Percentiles rank a stretch among this genome's conserved stretches.
Conservation (phyloP, 2,888 invertebrate genomes). For the Nephrotoma guestfalica region DNA sequence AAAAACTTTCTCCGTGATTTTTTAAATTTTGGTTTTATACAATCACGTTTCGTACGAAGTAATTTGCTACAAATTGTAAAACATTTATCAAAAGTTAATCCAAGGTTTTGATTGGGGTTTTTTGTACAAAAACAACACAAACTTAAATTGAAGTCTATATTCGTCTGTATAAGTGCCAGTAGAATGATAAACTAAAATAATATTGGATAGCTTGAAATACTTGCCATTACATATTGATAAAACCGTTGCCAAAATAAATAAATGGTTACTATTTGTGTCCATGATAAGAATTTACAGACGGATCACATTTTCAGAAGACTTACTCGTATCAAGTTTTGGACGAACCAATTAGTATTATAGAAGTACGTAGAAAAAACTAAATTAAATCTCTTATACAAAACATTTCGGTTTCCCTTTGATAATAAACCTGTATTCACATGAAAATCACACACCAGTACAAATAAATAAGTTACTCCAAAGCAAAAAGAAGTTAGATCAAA, state of each 20-base stretch:
- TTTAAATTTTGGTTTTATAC: neutral
- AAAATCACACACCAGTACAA: neutral
- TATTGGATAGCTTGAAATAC: neutral
- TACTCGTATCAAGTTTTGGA: neutral
- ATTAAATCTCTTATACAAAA: neutral
- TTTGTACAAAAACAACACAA: neutral
- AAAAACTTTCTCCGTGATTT: neutral
- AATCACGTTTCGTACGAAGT: neutral
- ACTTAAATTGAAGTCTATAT: too few species aligned
- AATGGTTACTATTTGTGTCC: neutral
- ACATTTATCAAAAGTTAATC: neutral
- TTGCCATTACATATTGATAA: neutral
- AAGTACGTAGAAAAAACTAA: neutral
- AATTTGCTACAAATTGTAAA: neutral
- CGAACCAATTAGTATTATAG: neutral
- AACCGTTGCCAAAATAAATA: neutral
- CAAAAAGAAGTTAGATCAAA: neutral
- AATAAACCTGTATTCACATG: neutral
- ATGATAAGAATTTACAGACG: too few species aligned
- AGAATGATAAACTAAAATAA: neutral
- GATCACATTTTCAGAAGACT: too few species aligned
- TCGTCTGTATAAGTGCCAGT: too few species aligned
- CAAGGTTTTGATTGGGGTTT: neutral
- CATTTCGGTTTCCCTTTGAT: neutral
- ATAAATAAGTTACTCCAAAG: neutral